phyloP scores from a whole-genome alignment of 2,888 invertebrate genomes.

The Caenorhabditis sp. region DNA sequence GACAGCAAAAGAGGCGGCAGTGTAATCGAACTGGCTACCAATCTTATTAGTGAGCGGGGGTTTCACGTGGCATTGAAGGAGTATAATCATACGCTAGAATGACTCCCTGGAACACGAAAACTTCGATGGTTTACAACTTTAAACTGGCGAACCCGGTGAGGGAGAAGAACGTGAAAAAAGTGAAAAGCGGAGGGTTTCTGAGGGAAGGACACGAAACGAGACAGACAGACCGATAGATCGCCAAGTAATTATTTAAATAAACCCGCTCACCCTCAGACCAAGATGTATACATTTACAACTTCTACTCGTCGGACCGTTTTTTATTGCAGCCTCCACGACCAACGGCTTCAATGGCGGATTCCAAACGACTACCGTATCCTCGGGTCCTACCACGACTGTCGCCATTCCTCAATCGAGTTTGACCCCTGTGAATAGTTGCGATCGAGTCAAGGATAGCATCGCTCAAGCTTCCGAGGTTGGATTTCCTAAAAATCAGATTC shows the following conservation, averaged over 20 bases:
- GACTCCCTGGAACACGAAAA: constrained; percentile 33
- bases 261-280: neutral
- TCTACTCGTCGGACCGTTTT: constrained; percentile 10
- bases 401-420: constrained; percentile 56
- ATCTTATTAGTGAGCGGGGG: constrained; percentile 25
- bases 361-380: constrained; percentile 44
- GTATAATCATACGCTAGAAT: constrained; percentile 51
- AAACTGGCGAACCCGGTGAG: constrained; percentile 23
- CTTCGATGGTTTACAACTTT: constrained; percentile 38
- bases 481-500: too few relatives aligned
- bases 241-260: constrained; percentile 3
- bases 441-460: constrained; percentile 55
- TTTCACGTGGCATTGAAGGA: constrained; percentile 19
- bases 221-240: neutral
- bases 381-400: constrained; percentile 55
- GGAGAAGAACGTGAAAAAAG: neutral
- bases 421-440: constrained; percentile 60
- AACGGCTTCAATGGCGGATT: constrained; percentile 19
- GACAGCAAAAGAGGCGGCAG: neutral
- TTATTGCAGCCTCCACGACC: constrained; percentile 31
- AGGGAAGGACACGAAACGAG: constrained; percentile 5
- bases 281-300: constrained; percentile 14
- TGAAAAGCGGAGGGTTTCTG: too few relatives aligned
- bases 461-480: constrained; percentile 63
- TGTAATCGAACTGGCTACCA: constrained; percentile 39